A percentile compares a stretch with the other conserved stretches of the same genome.
Evolutionary conservation across 2,888 invertebrate genomes (phyloP).

Genomic region (Drosophila mettleri): DNA sequence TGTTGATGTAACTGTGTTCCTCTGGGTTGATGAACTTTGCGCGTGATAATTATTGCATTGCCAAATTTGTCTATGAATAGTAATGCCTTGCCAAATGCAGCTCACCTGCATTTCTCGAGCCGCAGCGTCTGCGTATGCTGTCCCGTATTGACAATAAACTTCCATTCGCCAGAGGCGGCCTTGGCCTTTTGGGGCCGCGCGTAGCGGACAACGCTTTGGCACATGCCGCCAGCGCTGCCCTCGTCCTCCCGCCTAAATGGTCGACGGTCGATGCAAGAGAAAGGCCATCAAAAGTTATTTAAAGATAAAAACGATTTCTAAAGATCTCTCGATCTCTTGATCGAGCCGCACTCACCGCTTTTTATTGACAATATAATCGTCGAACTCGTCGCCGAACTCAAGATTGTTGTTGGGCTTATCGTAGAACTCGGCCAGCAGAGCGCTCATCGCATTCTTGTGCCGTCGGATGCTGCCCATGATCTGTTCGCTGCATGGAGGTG

Average conservation of each 20-base stretch:
- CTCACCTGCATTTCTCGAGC: slow-evolving; percentile 90
- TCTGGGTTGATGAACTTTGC: neutral
- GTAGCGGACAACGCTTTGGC: slow-evolving; percentile 91
- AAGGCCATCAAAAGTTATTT: neutral
- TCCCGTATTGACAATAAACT: slow-evolving; percentile 93
- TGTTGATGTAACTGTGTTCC: slow-evolving; percentile 3
- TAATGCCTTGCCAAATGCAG: slow-evolving; percentile 63
- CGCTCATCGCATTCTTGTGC: slow-evolving; percentile 89
- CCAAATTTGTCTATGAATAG: neutral
- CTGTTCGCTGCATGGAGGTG: slow-evolving; percentile 86
- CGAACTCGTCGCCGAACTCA: slow-evolving; percentile 82
- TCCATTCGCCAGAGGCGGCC: slow-evolving; percentile 93
- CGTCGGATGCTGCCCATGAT: slow-evolving; percentile 89
- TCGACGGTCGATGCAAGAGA: neutral
- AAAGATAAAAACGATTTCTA: neutral
- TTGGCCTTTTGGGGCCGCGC: slow-evolving; percentile 92
- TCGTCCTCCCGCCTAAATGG: slow-evolving; percentile 87
- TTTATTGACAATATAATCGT: slow-evolving; percentile 78
- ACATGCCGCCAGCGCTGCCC: slow-evolving; percentile 89
- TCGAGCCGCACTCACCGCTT: slow-evolving; percentile 76
- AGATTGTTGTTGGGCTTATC: slow-evolving; percentile 85
- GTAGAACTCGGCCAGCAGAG: slow-evolving; percentile 90
- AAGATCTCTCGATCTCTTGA: neutral
- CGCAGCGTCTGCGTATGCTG: slow-evolving; percentile 93
- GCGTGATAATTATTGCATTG: slow-evolving; percentile 8